Evolutionary conservation across 2,113 vertebrate genomes (phyloP), one percentile per base, ranked within the genome.

Genomic region (Cochlearius cochlearius): DNA sequence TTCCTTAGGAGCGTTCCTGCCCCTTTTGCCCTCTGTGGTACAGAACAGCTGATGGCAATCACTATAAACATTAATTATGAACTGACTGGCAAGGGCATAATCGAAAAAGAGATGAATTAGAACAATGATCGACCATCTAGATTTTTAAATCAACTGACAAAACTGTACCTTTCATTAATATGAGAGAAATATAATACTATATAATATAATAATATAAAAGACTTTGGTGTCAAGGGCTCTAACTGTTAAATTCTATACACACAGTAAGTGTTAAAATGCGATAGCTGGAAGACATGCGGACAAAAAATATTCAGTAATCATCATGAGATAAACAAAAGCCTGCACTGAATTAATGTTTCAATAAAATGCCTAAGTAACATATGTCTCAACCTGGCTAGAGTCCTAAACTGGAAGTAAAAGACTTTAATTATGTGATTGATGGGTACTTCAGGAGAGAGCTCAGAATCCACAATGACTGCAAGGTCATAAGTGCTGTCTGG

Each of bases 351-450:
- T 80, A 74, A 90, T 74, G 43, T 56, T 68, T 81, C 84, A 55
- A 62, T 68, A 80, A 87, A 96, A 92, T 91, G 69, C 36, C n/a
- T 67, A 77, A 95, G 77, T 47, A 83, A 93, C 86, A 78, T 94
- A 86, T 92, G 82, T 84, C 86, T 94, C 86, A 82, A 68, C 71
- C 59, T 95, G 92, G 77, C 92, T 75, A 10, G 84, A 93, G 52
- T 83, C 92, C 95, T 96, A 64, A 79, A 82, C 89, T 11, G 58
- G 81, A 88, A 81, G 49, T 41, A 87, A 75, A 85, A 79, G 68
- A 30, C n/a, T 69, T 90, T 94, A 94, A 67, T 94, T 81, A 30
- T 30, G 4, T 91, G 73, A 86, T 89, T 68, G 74, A 84, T 93
- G 75, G 47, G 53, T n/a, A 47, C 52, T 96, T 52, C 56, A 69